phyloP scores from a whole-genome alignment of 2,113 vertebrate species.

The Hippoglossus stenolepis region DNA sequence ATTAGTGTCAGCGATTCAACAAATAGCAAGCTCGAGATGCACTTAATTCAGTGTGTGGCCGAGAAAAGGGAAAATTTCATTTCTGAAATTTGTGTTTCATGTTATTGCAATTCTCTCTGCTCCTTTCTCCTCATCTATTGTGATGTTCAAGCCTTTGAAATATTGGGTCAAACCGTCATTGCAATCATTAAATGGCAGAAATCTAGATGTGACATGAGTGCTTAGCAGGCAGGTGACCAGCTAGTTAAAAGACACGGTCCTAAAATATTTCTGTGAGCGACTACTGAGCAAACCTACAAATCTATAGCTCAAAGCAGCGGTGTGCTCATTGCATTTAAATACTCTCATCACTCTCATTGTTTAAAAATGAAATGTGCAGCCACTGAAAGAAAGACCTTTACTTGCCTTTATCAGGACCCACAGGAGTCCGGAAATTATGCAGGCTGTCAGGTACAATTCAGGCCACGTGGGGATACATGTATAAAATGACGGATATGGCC shows the following conservation, averaged over 20 bases:
- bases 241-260: conserved; percentile 1
- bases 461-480: conserved; percentile 37
- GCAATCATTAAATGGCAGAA: background rate
- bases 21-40: too few species aligned
- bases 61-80: too few species aligned
- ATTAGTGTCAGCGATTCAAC: too few species aligned
- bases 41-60: background rate
- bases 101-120: too few species aligned
- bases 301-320: conserved; percentile 4
- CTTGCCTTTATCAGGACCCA: conserved; percentile 20
- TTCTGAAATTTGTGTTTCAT: too few species aligned
- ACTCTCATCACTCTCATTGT: conserved; percentile 24
- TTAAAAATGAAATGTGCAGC: conserved; percentile 17
- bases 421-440: conserved; percentile 57
- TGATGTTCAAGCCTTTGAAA: background rate
- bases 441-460: conserved; percentile 49
- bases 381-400: conserved; percentile 1
- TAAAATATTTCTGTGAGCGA: background rate
- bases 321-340: conserved; percentile 18
- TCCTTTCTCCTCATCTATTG: too few species aligned
- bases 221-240: background rate
- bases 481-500: conserved; percentile 46
- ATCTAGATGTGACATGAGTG: background rate
- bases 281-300: background rate
- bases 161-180: background rate